Evolutionary conservation across 2,797 vertebrate genomes (phyloP).

Genomic region (Sebastes kiyomatsui): DNA sequence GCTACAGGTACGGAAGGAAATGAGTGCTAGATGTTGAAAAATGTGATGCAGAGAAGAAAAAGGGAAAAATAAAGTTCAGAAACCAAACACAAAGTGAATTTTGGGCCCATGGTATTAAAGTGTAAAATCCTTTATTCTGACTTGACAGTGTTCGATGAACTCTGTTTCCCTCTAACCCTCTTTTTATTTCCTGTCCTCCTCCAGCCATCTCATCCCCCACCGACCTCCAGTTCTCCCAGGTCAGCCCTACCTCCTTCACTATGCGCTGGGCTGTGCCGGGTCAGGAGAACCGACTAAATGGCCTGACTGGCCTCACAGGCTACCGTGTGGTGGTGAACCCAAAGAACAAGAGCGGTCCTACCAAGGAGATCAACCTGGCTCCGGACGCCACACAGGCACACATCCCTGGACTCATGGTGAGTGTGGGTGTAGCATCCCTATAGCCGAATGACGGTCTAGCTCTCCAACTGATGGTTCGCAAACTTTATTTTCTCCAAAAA

Average conservation of each 20-base stretch:
- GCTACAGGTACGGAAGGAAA: slow-evolving; percentile 88
- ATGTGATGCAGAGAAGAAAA: background rate
- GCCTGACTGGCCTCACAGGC: slow-evolving; percentile 86
- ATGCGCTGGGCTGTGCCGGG: slow-evolving; percentile 87
- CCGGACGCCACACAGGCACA: slow-evolving; percentile 89
- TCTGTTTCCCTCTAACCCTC: background rate
- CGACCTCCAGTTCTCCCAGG: slow-evolving; percentile 88
- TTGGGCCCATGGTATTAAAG: background rate
- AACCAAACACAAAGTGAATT: background rate
- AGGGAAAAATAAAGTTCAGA: background rate
- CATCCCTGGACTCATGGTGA: slow-evolving; percentile 94
- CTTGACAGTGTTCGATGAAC: background rate
- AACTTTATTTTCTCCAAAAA: too few species aligned
- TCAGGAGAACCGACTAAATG: slow-evolving; percentile 86
- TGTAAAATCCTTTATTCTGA: background rate
- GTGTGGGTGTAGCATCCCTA: background rate
- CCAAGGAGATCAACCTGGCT: slow-evolving; percentile 92
- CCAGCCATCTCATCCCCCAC: slow-evolving; percentile 92
- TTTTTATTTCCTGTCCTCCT: background rate
- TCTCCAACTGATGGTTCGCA: too few species aligned
- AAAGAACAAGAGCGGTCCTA: slow-evolving; percentile 89
- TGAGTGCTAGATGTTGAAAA: background rate
- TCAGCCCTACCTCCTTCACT: slow-evolving; percentile 88
- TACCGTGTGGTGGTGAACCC: slow-evolving; percentile 93
- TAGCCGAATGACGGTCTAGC: too few species aligned